phyloP scores from a whole-genome alignment of 2,113 vertebrate species.

The Tichodroma muraria region DNA sequence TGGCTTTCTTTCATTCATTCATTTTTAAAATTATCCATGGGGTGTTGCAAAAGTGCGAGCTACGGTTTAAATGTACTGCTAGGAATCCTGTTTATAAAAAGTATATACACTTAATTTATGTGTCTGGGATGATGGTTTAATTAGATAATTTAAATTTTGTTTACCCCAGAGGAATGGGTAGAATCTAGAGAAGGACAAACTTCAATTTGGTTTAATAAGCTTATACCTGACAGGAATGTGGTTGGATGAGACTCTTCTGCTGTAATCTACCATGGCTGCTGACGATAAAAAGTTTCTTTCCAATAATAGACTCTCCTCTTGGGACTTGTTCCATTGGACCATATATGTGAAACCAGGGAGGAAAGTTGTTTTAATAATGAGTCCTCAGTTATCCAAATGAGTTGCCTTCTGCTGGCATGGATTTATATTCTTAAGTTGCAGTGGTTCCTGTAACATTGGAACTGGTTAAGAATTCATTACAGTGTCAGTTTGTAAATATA shows the following conservation, averaged over 20 bases:
- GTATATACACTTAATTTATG: conserved; percentile 45
- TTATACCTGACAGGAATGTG: not conserved
- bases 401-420: not conserved
- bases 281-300: not conserved
- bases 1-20: conserved; percentile 10
- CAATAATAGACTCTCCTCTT: not conserved
- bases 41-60: not conserved
- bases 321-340: not conserved
- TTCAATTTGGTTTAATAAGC: not conserved
- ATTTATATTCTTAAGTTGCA: not conserved
- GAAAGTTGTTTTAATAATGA: not conserved
- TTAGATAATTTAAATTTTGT: not conserved
- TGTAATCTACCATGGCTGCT: not conserved
- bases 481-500: not conserved
- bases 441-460: not conserved
- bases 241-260: not conserved
- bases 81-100: conserved; percentile 42
- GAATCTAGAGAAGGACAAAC: not conserved
- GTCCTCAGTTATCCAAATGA: not conserved
- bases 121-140: conserved; percentile 1
- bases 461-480: not conserved
- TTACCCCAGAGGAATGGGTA: not conserved
- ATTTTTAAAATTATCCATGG: conserved; percentile 55
- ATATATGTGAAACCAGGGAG: not conserved
- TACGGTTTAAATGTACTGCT: conserved; percentile 6